Base-by-base conservation (phyloP, 2,888 invertebrate species). In the Lasioglossum calceatum region DNA sequence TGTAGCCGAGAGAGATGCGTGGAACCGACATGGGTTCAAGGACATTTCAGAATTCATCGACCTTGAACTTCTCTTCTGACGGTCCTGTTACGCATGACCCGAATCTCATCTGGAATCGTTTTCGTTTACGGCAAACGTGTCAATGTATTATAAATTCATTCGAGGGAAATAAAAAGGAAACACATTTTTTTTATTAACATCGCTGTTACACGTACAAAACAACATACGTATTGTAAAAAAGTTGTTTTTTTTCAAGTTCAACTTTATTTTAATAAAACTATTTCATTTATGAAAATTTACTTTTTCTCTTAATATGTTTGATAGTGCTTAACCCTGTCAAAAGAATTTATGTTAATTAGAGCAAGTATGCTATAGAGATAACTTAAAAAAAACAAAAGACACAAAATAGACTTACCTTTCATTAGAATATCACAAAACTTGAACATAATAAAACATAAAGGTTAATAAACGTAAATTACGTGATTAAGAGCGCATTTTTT, bases 1-100 rank as follows among this genome's bases (percentile, higher is more conserved):
- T 82, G 86, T 64, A 64, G 50, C 36, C 50, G 77, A 82, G 64
- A 76, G 72, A 72, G 75, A 84, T 75, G 54, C 78, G n/a, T 72
- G 79, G 47, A 74, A 81, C 67, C 75, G 54, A 50, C 39, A 58
- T 71, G 74, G 85, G 83, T 90, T 90, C 90, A 90, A 90, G 90
- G 90, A 90, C 88, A 83, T 81, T 85, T 76, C n/a, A 67, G 82
- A 58, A 78, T 77, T 54, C 50, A 42, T 67, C 77, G 87, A 87
- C 90, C 90, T 84, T 90, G 90, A 90, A 90, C 89, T 88, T 85
- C 70, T 67, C 36, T 79, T 64, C 44, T 1, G 4, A 58, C 10
- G 10, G 3, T n/a, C n/a, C 58, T 58, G n/a, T 58, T 58, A 58
- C 58, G 58, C 58, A 58, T 54, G 54, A 54, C 23, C 23, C 23